Evolutionary conservation across 2,888 invertebrate genomes (phyloP).

Genomic region (Leucophenga montana): DNA sequence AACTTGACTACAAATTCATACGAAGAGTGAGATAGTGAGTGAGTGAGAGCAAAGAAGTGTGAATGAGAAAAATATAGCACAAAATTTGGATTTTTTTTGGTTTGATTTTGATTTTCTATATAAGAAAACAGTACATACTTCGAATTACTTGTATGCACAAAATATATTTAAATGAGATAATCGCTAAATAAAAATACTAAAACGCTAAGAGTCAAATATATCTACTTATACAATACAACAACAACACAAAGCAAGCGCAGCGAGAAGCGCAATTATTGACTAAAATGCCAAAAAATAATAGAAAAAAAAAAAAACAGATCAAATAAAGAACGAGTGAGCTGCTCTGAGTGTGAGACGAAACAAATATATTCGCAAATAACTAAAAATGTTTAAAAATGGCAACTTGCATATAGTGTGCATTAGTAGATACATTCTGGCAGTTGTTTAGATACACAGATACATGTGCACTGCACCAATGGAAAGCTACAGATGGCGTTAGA

Average conservation of each 20-base stretch:
- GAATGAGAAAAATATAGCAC: constrained; percentile 26
- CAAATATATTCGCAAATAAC: background rate
- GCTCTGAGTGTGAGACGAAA: background rate
- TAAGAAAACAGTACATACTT: constrained; percentile 21
- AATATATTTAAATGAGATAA: constrained; percentile 60
- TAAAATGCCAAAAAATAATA: background rate
- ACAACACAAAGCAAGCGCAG: constrained; percentile 11
- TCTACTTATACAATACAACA: background rate
- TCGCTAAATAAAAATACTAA: constrained; percentile 47
- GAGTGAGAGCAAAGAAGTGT: constrained; percentile 27
- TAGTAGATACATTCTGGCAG: background rate
- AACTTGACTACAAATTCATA: constrained; percentile 44
- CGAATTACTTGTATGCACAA: constrained; percentile 53
- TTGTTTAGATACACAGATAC: too few relatives aligned
- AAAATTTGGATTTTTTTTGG: constrained; percentile 33
- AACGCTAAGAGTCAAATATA: too few relatives aligned
- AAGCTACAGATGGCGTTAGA: too few relatives aligned
- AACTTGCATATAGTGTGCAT: constrained; percentile 17
- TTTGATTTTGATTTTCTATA: constrained; percentile 11
- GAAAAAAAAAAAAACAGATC: too few relatives aligned
- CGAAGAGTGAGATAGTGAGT: constrained; percentile 25
- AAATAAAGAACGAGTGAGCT: too few relatives aligned
- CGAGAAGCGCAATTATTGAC: constrained; percentile 9
- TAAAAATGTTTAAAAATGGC: constrained; percentile 7
- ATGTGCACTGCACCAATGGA: too few relatives aligned